Base-by-base conservation (phyloP, 2,797 vertebrate genomes). In the Myotis findleyi region DNA sequence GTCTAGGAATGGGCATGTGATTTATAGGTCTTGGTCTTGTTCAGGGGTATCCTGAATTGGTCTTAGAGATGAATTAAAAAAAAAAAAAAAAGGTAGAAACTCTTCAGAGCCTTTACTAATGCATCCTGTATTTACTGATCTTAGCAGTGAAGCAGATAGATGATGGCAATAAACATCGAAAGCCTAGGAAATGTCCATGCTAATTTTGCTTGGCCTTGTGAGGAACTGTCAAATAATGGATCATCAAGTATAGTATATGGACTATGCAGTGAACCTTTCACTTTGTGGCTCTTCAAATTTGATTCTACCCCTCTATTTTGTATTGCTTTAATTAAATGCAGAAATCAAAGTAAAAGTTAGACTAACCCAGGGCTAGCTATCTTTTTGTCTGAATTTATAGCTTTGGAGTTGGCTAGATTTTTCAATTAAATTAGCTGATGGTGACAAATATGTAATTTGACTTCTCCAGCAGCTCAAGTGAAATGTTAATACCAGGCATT, bases 361-460 rank as follows among this genome's bases (percentile, higher is more conserved):
- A 93, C 80, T 92, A 90, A 95, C 71, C 21, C 23, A 76, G 81
- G 95, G 53, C 33, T 81, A 53, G 80, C 11, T 96, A 93, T 81
- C 47, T 23, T 92, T 92, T 47, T 82, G 64, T 91, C 89, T 93
- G 83, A 93, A 91, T 94, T 94, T 92, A 96, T 91, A 89, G 73
- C 47, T 84, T 91, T 94, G 83, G 75, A 89, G 87, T 95, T 91
- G 71, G 79, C 89, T 93, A 95, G 94, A 93, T 80, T 20, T 94
- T 96, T 95, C 92, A 94, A 90, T 96, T 95, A 89, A 96, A 95
- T 97, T 95, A 97, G 59, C 44, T 94, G 93, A 95, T 95, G 89
- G 91, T 8, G 27, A 94, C 91, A 95, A 94, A 95, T 94, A 94
- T 59, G 87, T 96, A 96, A 94, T 94, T 49, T 94, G 85, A 95